Conservation (phyloP, 2,888 invertebrate species). For the Drosophila fungiperda region DNA sequence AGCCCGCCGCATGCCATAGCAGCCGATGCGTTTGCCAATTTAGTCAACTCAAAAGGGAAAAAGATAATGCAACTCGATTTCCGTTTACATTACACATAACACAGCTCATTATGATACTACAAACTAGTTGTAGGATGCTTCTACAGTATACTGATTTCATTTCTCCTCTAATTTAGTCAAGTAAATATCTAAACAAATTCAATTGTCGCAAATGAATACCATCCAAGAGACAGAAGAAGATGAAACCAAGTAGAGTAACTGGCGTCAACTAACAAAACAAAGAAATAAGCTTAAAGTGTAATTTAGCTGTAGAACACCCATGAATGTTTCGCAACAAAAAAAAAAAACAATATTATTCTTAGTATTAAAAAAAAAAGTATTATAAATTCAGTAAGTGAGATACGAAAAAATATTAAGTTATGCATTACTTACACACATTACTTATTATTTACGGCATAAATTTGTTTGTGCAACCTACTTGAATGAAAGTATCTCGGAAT, state of each 20-base stretch:
- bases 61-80: slow-evolving; percentile 42
- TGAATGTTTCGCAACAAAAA: slow-evolving; percentile 26
- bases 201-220: slow-evolving; percentile 73
- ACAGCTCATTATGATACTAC: slow-evolving; percentile 55
- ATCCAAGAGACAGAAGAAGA: slow-evolving; percentile 54
- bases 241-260: slow-evolving; percentile 25
- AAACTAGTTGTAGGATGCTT: slow-evolving; percentile 62
- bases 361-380: slow-evolving; percentile 55
- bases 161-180: slow-evolving; percentile 35
- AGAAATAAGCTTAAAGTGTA: slow-evolving; percentile 69
- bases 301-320: slow-evolving; percentile 68
- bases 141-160: slow-evolving; percentile 28
- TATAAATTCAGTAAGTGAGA: slow-evolving; percentile 53
- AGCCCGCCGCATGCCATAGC: slow-evolving; percentile 58
- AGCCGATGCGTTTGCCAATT: slow-evolving; percentile 75
- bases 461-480: slow-evolving; percentile 26
- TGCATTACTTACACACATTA: slow-evolving; percentile 24
- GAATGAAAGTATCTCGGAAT: slow-evolving; percentile 47
- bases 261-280: slow-evolving; percentile 54
- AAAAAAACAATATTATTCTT: slow-evolving; percentile 19
- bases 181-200: slow-evolving; percentile 66
- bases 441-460: slow-evolving; percentile 45
- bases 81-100: slow-evolving; percentile 44
- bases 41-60: slow-evolving; percentile 49
- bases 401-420: slow-evolving; percentile 37